These are phyloP conservation scores for Neogobius melanostomus DNA, from an alignment of 2,113 vertebrate genomes.

Conservation along the genomic window DNA sequence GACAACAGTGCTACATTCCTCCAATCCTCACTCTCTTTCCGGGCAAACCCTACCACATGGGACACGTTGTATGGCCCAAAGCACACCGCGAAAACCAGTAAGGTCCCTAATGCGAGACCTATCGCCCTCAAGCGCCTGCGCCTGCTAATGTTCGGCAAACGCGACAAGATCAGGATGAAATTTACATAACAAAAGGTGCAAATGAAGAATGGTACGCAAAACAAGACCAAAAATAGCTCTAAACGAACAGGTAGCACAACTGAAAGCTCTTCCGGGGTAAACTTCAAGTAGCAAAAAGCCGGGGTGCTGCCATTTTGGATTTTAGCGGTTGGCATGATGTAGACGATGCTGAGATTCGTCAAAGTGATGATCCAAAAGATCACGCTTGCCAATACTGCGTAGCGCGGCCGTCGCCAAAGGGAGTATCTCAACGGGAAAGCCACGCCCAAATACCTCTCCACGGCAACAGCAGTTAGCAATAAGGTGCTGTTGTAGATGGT, in stretches of 20 bases:
- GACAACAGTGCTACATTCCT: conserved; percentile 67
- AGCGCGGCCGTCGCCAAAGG: conserved; percentile 68
- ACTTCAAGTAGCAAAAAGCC: conserved; percentile 78
- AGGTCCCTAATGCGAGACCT: conserved; percentile 74
- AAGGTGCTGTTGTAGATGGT: conserved; percentile 89
- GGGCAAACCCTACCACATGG: conserved; percentile 78
- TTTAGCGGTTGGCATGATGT: conserved; percentile 69
- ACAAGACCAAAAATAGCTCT: conserved; percentile 81
- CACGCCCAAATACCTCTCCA: conserved; percentile 86
- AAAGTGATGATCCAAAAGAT: conserved; percentile 79
- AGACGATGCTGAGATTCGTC: conserved; percentile 82
- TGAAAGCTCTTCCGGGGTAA: conserved; percentile 64
- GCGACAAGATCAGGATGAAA: conserved; percentile 75
- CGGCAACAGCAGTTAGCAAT: conserved; percentile 82
- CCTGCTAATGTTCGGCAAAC: conserved; percentile 67
- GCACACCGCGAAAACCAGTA: conserved; percentile 80
- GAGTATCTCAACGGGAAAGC: conserved; percentile 82
- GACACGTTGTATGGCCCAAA: conserved; percentile 84
- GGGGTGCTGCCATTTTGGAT: conserved; percentile 12
- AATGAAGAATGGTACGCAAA: conserved; percentile 78
- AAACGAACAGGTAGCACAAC: conserved; percentile 75
- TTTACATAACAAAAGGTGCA: conserved; percentile 79
- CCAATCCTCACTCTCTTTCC: conserved; percentile 64
- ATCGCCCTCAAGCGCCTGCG: conserved; percentile 72
- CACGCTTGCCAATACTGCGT: conserved; percentile 65